Percentiles rank a stretch among this genome's conserved stretches.
Conservation (phyloP, 53 echinoderm and acorn worm genomes). For the Luidia sarsii region DNA sequence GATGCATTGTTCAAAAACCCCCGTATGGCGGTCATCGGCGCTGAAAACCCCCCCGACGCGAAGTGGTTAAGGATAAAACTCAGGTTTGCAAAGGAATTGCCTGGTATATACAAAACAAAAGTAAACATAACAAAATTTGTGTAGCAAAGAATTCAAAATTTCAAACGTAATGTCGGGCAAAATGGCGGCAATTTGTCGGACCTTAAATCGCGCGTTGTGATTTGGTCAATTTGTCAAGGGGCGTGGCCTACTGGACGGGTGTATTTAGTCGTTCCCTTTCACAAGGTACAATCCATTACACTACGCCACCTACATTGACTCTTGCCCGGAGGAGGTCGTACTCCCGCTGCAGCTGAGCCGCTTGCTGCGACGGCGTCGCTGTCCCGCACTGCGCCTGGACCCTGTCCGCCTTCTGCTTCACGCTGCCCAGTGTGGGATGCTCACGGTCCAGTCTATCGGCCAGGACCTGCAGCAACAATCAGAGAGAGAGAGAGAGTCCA, state of each 20-base stretch:
- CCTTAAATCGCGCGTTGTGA: too few species aligned
- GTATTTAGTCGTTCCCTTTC: not conserved
- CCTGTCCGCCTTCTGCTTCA: constrained; percentile 34
- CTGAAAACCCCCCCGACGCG: too few species aligned
- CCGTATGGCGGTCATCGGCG: too few species aligned
- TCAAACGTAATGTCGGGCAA: too few species aligned
- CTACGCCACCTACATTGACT: constrained; percentile 50
- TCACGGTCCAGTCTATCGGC: constrained; percentile 26
- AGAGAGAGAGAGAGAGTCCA: not conserved
- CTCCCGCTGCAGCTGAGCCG: constrained; percentile 35
- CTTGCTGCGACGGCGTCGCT: constrained; percentile 25
- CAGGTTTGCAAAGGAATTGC: too few species aligned
- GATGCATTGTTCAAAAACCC: too few species aligned
- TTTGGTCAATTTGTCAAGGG: too few species aligned
- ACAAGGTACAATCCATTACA: not conserved
- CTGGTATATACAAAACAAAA: too few species aligned
- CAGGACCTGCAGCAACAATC: constrained; percentile 7
- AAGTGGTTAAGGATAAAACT: too few species aligned
- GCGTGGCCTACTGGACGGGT: not conserved
- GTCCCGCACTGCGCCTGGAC: constrained; percentile 36
- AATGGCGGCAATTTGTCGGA: not conserved
- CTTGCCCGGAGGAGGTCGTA: constrained; percentile 45
- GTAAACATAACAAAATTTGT: too few species aligned
- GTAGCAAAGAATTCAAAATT: too few species aligned
- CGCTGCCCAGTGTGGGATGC: constrained; percentile 22